phyloP scores from a whole-genome alignment of 2,888 invertebrate species.

The Harmothoe impar region DNA sequence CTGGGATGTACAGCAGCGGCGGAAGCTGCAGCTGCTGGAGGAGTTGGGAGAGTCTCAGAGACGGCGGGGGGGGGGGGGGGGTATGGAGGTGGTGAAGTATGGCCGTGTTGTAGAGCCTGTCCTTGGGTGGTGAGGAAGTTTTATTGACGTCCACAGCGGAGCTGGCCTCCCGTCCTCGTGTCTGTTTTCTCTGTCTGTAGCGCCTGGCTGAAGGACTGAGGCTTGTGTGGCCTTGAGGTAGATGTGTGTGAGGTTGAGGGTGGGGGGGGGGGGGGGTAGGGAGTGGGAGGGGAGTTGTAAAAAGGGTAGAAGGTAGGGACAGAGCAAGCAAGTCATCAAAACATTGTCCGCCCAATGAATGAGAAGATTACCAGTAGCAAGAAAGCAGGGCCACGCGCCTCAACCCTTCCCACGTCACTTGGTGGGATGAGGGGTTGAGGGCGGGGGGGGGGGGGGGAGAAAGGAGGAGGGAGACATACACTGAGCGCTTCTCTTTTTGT shows the following conservation, averaged over 20 bases:
- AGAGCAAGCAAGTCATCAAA: constrained; percentile 21
- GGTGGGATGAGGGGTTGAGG: background rate
- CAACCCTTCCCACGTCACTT: no score
- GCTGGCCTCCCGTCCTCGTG: background rate
- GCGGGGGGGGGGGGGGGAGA: background rate
- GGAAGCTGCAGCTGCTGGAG: background rate
- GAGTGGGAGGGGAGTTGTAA: no score
- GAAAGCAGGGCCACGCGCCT: no score
- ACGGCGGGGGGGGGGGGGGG: background rate
- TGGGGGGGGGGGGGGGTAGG: no score
- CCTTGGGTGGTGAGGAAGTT: no score
- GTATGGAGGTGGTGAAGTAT: no score
- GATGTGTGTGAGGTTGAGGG: no score
- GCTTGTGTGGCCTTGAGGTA: constrained; percentile 1
- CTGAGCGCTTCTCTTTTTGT: background rate
- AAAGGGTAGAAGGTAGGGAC: background rate
- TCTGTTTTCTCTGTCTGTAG: background rate
- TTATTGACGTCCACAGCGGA: no score
- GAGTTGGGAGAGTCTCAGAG: background rate
- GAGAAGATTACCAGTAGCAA: no score
- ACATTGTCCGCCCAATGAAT: background rate
- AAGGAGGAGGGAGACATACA: background rate
- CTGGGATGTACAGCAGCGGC: background rate
- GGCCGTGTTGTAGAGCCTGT: no score
- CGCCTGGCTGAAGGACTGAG: background rate